A percentile compares a stretch with the other conserved stretches of the same genome.
These are phyloP conservation scores for Mycalesis mineus DNA, from an alignment of 2,888 invertebrate species.

Conservation along the genomic window DNA sequence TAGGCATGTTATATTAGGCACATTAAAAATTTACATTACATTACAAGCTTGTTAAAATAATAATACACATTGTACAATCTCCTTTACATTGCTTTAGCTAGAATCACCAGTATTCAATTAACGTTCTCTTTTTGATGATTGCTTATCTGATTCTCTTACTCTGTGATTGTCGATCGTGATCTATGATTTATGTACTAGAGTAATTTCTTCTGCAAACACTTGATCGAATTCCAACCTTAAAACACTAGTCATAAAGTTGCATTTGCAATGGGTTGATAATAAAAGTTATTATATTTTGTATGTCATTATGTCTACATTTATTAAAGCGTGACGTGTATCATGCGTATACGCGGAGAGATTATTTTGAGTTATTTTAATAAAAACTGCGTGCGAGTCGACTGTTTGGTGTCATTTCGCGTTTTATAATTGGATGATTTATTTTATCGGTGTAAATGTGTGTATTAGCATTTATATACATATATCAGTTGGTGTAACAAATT, in stretches of 20 bases:
- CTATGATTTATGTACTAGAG: conserved; percentile 35
- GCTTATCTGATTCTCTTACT: conserved; percentile 36
- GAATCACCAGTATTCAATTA: conserved; percentile 35
- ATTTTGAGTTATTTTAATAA: conserved; percentile 22
- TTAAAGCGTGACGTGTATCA: conserved; percentile 28
- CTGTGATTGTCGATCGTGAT: conserved; percentile 34
- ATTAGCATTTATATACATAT: too few relatives aligned
- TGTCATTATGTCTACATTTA: conserved; percentile 32
- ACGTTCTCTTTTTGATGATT: conserved; percentile 38
- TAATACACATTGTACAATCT: conserved; percentile 2
- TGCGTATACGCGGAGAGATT: conserved; percentile 27
- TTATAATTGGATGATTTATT: conserved; percentile 23
- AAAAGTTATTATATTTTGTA: conserved; percentile 24
- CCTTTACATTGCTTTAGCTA: conserved; percentile 26
- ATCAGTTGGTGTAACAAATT: neutral
- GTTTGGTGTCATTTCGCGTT: conserved; percentile 22
- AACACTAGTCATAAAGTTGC: neutral
- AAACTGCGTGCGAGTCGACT: conserved; percentile 15
- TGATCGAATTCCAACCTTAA: conserved; percentile 13
- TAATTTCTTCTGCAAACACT: conserved; percentile 21
- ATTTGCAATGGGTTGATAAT: conserved; percentile 5
- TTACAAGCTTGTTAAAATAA: too few relatives aligned
- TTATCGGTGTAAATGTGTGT: conserved; percentile 13
- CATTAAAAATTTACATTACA: too few relatives aligned
- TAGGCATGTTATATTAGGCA: too few relatives aligned